These are phyloP conservation scores for Synanceia verrucosa DNA, from an alignment of 2,797 vertebrate genomes.

Conservation along the genomic window DNA sequence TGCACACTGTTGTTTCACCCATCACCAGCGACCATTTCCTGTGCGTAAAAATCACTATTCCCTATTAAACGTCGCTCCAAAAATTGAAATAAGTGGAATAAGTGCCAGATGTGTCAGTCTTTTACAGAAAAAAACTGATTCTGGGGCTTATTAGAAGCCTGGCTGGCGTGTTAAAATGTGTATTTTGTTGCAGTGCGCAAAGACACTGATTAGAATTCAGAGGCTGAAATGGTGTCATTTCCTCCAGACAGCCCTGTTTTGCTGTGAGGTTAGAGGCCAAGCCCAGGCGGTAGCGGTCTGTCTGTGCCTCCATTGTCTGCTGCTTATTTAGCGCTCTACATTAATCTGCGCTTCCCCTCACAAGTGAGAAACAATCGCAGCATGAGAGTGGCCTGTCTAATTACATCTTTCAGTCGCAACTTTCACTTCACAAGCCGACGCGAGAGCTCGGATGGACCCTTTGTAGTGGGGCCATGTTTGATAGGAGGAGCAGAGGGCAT, in stretches of 20 bases:
- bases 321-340: slow-evolving; percentile 70
- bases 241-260: slow-evolving; percentile 72
- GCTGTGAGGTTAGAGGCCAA: slow-evolving; percentile 71
- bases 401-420: slow-evolving; percentile 75
- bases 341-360: slow-evolving; percentile 72
- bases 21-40: not conserved
- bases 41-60: not conserved
- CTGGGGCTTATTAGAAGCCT: not conserved
- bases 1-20: not conserved
- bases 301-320: slow-evolving; percentile 72
- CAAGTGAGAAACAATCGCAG: slow-evolving; percentile 72
- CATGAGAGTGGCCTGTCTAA: slow-evolving; percentile 70
- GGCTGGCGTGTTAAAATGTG: slow-evolving; percentile 1
- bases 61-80: not conserved
- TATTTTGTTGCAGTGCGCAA: slow-evolving; percentile 26
- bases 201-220: slow-evolving; percentile 64
- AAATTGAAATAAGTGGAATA: not conserved
- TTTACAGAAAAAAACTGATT: not conserved
- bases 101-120: not conserved
- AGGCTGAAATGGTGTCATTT: slow-evolving; percentile 72
- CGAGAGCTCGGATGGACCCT: slow-evolving; percentile 40
- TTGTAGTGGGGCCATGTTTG: slow-evolving; percentile 37
- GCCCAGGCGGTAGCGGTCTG: slow-evolving; percentile 63
- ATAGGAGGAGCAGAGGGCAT: not conserved
- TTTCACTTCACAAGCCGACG: slow-evolving; percentile 51